A percentile compares a stretch with the other conserved stretches of the same genome.
Conservation (phyloP, 2,113 vertebrate genomes). For the Ciconia boyciana region DNA sequence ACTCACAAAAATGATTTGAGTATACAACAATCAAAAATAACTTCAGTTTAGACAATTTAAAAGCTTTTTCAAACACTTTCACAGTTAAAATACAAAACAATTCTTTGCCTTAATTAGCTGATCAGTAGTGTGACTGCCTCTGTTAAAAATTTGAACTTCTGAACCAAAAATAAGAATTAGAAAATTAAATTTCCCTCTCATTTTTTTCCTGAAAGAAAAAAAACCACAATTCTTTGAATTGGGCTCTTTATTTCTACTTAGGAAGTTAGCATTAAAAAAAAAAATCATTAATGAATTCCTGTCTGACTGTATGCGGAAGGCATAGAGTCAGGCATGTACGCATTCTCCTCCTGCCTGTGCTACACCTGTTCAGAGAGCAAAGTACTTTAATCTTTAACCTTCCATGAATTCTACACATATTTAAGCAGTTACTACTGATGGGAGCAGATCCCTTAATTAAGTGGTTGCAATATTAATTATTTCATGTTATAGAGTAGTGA, state of each 20-base stretch:
- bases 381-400: neutral
- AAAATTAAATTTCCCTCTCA: neutral
- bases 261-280: neutral
- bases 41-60: neutral
- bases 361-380: neutral
- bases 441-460: neutral
- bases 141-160: neutral
- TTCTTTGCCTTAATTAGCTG: neutral
- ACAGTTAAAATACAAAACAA: neutral
- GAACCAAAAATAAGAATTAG: neutral
- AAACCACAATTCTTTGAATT: neutral
- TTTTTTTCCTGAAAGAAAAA: neutral
- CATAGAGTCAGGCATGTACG: rapidly evolving
- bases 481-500: neutral
- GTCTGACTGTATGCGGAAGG: neutral
- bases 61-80: neutral
- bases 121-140: neutral
- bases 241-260: neutral
- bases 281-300: neutral
- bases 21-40: neutral
- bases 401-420: neutral
- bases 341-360: neutral
- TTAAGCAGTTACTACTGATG: neutral
- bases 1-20: neutral
- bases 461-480: neutral